These are phyloP conservation scores for Drosophila merina DNA, from an alignment of 2,888 invertebrate species.

Conservation along the genomic window DNA sequence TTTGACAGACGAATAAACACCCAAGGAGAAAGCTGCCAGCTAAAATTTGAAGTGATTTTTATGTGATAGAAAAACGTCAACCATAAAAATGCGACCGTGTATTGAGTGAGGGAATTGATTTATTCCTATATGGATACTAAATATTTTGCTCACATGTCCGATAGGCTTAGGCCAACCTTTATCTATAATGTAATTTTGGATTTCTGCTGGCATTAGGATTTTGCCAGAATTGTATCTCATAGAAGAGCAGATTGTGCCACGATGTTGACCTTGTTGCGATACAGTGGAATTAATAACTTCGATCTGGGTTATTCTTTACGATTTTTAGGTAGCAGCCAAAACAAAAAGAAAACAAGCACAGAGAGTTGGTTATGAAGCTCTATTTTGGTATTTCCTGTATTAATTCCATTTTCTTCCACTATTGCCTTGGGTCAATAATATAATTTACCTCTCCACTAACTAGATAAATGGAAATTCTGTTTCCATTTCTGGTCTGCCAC, in stretches of 20 bases:
- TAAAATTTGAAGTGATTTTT: slow-evolving; percentile 17
- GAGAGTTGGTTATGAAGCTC: background rate
- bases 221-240: slow-evolving; percentile 7
- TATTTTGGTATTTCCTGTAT: background rate
- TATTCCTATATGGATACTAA: slow-evolving; percentile 3
- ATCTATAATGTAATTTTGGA: slow-evolving; percentile 19
- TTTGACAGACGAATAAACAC: slow-evolving; percentile 30
- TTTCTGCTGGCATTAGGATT: slow-evolving; percentile 13
- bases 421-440: slow-evolving; percentile 11
- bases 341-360: background rate
- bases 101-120: slow-evolving; percentile 10
- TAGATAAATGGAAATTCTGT: slow-evolving; percentile 26
- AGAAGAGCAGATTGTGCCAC: slow-evolving; percentile 5
- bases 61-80: background rate
- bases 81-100: slow-evolving; percentile 4
- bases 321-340: no score
- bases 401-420: slow-evolving; percentile 6
- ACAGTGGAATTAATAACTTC: background rate
- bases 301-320: no score
- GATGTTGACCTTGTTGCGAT: background rate
- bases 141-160: slow-evolving; percentile 8
- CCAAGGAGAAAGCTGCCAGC: background rate
- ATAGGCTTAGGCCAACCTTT: slow-evolving; percentile 11
- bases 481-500: slow-evolving; percentile 13
- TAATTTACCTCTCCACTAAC: slow-evolving; percentile 13